Evolutionary conservation across 2,113 vertebrate genomes (phyloP).

Genomic region (Etheostoma spectabile): DNA sequence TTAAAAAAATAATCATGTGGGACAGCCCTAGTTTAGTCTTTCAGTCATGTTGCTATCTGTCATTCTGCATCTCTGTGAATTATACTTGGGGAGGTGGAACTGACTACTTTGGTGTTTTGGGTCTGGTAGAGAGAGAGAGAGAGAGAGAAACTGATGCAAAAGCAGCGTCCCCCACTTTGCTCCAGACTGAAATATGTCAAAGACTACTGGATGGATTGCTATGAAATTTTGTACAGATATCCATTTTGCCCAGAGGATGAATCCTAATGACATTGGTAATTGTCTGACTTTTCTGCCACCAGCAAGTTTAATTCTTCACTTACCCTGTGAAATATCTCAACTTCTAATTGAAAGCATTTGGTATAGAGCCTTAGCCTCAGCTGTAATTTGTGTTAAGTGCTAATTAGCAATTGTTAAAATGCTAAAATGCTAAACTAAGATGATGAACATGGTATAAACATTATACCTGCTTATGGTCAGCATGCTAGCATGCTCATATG

Average conservation of each 20-base stretch:
- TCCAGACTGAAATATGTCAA: background rate
- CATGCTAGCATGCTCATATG: background rate
- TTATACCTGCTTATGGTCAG: background rate
- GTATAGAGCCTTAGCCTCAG: too few species aligned
- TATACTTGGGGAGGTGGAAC: slow-evolving; percentile 24
- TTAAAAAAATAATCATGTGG: too few species aligned
- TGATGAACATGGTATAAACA: background rate
- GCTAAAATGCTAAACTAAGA: background rate
- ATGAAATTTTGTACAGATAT: background rate
- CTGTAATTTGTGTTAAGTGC: too few species aligned
- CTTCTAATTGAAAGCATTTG: background rate
- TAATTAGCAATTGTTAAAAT: background rate
- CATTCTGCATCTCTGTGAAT: slow-evolving; percentile 20
- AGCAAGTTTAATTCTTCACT: background rate
- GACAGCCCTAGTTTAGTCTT: background rate
- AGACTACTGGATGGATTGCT: background rate
- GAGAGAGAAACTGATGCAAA: slow-evolving; percentile 5
- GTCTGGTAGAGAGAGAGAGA: slow-evolving; percentile 7
- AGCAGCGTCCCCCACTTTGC: slow-evolving; percentile 4
- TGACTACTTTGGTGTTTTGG: slow-evolving; percentile 31
- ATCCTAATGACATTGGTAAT: background rate
- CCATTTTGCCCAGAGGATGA: background rate
- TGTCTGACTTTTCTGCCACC: background rate
- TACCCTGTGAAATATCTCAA: background rate
- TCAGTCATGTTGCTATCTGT: slow-evolving; percentile 47